Base-by-base conservation (phyloP, 2,113 vertebrate species). In the Desmodus rotundus region DNA sequence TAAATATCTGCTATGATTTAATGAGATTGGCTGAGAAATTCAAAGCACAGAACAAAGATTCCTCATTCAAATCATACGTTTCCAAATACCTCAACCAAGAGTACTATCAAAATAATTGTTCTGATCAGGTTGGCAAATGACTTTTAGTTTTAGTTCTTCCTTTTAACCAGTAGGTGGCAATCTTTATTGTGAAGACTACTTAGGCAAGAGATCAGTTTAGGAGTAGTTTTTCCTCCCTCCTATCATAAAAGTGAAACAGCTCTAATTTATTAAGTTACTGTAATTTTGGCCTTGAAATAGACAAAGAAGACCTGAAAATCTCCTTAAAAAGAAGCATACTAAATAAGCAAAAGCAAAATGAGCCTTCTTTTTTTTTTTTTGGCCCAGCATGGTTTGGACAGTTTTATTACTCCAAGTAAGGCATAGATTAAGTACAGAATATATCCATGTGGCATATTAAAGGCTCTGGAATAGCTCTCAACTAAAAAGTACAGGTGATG, bases 131-230 rank as follows among this genome's bases (percentile, higher is more conserved):
- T 72, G 61, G 76, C 56, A 38, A 90, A 16, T 0, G 22, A 33
- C 17, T 87, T 92, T 96, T 26, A 43, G 24, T 43, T 90, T 91
- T 77, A 88, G 43, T 96, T 97, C 87, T 72, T 93, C 54, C 47
- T 87, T 95, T 88, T 68, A 28, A 72, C 96, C 96, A 93, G 90
- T 63, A 98, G 97, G 86, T 96, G 97, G 97, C 97, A 96, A 84
- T 88, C 84, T 95, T 87, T 91, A 93, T 94, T 74, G 67, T 63
- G 38, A 89, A 86, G 45, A 92, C 70, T 50, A 77, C 10, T 67
- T 17, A 73, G 38, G 74, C 26, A 31, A 89, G 84, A 16, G 24
- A 73, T 17, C 61, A 45, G 38, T 41, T 74, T 41, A 47, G 65
- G 28, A 74, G 33, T 63, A 96, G 38, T 72, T n/a, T 95, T 50